Percentiles rank a stretch among this genome's conserved stretches.
These are phyloP conservation scores for Neoniphon sammara DNA, from an alignment of 2,797 vertebrate species.

Conservation along the genomic window DNA sequence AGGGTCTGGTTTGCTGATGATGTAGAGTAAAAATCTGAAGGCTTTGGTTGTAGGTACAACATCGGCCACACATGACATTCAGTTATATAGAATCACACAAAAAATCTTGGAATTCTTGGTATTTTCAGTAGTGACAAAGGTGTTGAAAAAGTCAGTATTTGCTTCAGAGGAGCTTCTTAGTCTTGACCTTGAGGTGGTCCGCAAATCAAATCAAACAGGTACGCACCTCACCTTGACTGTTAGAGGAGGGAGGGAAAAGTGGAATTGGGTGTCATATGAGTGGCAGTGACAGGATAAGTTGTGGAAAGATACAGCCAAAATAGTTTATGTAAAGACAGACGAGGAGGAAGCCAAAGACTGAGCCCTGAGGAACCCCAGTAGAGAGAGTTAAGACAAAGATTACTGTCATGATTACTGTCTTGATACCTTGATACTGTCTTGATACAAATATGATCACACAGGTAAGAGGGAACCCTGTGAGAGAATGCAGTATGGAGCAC, in stretches of 20 bases:
- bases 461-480: no score
- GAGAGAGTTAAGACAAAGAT: no score
- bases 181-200: neutral
- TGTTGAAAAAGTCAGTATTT: neutral
- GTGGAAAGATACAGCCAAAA: neutral
- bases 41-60: neutral
- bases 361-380: no score
- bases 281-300: neutral
- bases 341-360: no score
- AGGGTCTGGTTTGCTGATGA: conserved; percentile 4
- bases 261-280: neutral
- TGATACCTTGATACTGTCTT: no score
- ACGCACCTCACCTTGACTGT: neutral
- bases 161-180: neutral
- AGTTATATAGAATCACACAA: neutral
- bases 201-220: neutral
- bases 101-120: neutral
- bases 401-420: no score
- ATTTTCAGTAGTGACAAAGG: neutral
- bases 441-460: no score
- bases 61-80: neutral
- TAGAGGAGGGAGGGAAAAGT: neutral
- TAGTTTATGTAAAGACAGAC: no score
- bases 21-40: conserved; percentile 1
- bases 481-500: no score